phyloP scores from a whole-genome alignment of 2,888 invertebrate genomes.

The Metalampra italica region DNA sequence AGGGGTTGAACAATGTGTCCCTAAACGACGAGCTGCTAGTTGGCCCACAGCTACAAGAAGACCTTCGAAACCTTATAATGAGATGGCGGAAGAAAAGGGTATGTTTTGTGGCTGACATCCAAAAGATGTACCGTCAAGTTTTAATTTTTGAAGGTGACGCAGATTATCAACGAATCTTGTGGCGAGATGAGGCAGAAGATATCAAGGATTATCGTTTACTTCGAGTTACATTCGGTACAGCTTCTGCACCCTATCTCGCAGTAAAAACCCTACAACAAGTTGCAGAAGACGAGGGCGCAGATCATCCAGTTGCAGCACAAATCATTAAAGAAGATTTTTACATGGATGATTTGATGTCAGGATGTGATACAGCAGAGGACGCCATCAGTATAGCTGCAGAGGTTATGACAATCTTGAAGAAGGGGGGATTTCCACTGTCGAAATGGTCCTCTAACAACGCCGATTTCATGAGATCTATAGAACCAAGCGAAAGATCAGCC shows the following conservation, averaged over 20 bases:
- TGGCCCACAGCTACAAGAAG: slow-evolving; percentile 15
- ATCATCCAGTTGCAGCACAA: slow-evolving; percentile 13
- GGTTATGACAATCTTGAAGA: slow-evolving; percentile 19
- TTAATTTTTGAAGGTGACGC: slow-evolving; percentile 15
- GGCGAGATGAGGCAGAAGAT: slow-evolving; percentile 8
- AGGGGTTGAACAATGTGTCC: slow-evolving; percentile 4
- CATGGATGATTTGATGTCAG: too few species aligned
- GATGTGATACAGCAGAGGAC: slow-evolving; percentile 17
- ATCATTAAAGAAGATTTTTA: slow-evolving; percentile 11
- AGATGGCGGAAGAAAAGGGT: slow-evolving; percentile 16
- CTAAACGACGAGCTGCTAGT: slow-evolving; percentile 14
- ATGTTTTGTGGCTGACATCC: slow-evolving; percentile 20
- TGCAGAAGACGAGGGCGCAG: slow-evolving; percentile 11
- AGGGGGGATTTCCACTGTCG: slow-evolving; percentile 15
- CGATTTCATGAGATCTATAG: slow-evolving; percentile 7
- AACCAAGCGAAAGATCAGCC: not conserved
- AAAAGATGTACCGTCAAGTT: slow-evolving; percentile 28
- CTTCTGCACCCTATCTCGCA: slow-evolving; percentile 16
- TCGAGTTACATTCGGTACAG: slow-evolving; percentile 16
- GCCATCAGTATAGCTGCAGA: slow-evolving; percentile 15
- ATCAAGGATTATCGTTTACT: slow-evolving; percentile 16
- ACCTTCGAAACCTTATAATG: slow-evolving; percentile 17
- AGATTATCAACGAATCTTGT: slow-evolving; percentile 14
- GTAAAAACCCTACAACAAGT: slow-evolving; percentile 12
- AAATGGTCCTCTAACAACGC: slow-evolving; percentile 18